Percentiles rank a stretch among this genome's conserved stretches.
Evolutionary conservation across 2,113 vertebrate species (phyloP).

Genomic region (Passer domesticus): DNA sequence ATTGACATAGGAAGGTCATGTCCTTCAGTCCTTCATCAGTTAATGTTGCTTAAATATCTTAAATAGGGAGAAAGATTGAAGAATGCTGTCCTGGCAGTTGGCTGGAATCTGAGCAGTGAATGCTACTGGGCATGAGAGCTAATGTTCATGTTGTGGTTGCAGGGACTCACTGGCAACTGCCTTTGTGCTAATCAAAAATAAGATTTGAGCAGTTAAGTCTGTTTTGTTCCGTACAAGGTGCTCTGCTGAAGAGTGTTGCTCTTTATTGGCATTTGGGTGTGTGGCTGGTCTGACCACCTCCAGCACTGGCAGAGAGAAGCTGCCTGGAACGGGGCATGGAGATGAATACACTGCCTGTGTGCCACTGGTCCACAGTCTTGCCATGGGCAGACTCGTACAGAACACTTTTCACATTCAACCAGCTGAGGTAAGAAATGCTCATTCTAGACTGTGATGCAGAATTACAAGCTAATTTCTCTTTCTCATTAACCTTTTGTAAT

Average conservation of each 20-base stretch:
- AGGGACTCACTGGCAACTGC: background rate
- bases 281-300: background rate
- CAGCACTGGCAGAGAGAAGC: background rate
- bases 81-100: background rate
- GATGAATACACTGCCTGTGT: background rate
- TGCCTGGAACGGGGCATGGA: rapidly evolving
- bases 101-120: background rate
- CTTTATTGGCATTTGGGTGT: background rate
- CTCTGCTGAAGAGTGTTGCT: background rate
- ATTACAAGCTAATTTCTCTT: background rate
- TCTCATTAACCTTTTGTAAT: background rate
- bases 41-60: background rate
- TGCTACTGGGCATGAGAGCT: background rate
- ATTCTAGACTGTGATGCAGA: background rate
- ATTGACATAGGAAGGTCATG: background rate
- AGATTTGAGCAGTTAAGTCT: background rate
- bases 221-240: background rate
- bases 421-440: background rate
- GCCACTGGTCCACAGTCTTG: rapidly evolving
- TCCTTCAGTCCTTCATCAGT: background rate
- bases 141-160: background rate
- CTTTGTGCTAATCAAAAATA: background rate
- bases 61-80: background rate
- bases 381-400: rapidly evolving
- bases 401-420: background rate